Evolutionary conservation across 2,888 invertebrate species (phyloP), one percentile per base, ranked within the genome.

Genomic region (Lottia scabra): DNA sequence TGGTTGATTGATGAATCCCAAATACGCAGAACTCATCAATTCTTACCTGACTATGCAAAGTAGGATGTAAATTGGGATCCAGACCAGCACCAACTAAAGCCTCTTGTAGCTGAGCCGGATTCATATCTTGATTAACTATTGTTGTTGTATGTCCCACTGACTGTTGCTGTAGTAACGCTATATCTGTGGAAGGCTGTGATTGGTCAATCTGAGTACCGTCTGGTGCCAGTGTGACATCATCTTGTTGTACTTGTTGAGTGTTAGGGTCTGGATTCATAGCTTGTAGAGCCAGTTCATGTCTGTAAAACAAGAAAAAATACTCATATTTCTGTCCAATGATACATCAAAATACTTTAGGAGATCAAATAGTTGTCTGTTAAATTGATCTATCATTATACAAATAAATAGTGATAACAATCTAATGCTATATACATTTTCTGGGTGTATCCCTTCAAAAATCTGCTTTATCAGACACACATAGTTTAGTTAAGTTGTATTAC

Each of bases 271-370:
- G 78, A 56, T 63, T 73, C 71, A 63, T 75, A 3, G 85, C 84
- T 78, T 88, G 90, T 77, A 90, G 86, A 19, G 91, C 90, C 13
- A 91, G 83, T 80, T 92, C 92, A 71, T 89, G 89, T 78, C 91
- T 86, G 75, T 8, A 64, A 63, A 73, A 75, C 10, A 72, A 46
- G n/a, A 65, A 63, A 38, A 13, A 23, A 26, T 12, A 15, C 15
- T 0, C 12, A 10, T 3, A 12, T 56, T 12, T 46, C 15, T 26
- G 6, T 16, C 5, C 5, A 30, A 30, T 30, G 30, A 30, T 30
- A 30, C 30, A 30, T 30, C 30, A 30, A 30, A 30, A 30, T 30
- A 30, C 30, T 30, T 30, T 5, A 30, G 5, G 5, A 30, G 30
- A 30, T 30, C 5, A 2, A 2, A 30, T 4, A 30, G 23, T 16